Conservation (phyloP, 2,888 invertebrate species). For the Meteorus colon region DNA sequence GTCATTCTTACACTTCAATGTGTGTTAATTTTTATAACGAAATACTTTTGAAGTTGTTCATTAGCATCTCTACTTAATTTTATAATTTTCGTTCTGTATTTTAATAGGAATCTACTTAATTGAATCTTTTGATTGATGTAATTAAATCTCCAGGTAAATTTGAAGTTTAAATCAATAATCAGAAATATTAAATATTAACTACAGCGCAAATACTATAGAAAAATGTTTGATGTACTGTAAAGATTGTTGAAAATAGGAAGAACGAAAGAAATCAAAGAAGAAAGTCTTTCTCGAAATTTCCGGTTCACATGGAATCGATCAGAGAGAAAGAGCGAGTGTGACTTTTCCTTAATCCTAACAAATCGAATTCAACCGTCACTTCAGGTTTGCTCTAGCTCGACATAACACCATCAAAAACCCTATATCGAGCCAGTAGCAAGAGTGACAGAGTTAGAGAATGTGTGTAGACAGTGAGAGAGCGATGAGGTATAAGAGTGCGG, state of each 20-base stretch:
- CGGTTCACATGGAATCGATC: slow-evolving; percentile 48
- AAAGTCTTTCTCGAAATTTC: slow-evolving; percentile 37
- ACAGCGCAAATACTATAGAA: no score
- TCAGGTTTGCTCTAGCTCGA: slow-evolving; percentile 31
- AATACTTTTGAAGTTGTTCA: not conserved
- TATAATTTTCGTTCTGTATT: no score
- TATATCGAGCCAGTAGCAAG: not conserved
- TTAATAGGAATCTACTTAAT: no score
- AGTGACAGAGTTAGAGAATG: slow-evolving; percentile 29
- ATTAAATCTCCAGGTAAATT: no score
- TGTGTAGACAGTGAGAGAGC: slow-evolving; percentile 26
- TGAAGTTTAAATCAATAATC: no score
- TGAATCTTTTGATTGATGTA: no score
- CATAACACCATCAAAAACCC: slow-evolving; percentile 18
- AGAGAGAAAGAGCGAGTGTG: not conserved
- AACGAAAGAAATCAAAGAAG: not conserved
- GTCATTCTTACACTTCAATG: slow-evolving; percentile 14
- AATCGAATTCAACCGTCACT: slow-evolving; percentile 70
- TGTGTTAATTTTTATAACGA: not conserved
- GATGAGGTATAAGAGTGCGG: slow-evolving; percentile 24
- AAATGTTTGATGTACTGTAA: no score
- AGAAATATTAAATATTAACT: no score
- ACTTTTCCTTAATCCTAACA: slow-evolving; percentile 69
- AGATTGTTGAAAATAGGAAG: not conserved
- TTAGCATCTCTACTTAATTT: not conserved